Evolutionary conservation across 2,797 vertebrate species (phyloP).

Genomic region (Erithacus rubecula): DNA sequence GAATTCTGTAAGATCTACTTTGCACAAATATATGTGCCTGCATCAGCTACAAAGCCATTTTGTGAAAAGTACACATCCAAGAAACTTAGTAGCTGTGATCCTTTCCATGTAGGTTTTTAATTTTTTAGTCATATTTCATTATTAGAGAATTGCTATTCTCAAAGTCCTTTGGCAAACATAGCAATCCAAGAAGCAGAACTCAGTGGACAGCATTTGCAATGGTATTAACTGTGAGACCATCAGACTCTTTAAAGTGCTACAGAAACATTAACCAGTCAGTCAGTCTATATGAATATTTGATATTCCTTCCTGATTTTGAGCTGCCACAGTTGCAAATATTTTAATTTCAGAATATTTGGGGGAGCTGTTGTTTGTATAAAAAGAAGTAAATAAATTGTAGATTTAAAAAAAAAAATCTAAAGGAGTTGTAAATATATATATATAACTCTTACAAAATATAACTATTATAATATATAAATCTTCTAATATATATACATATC

Average conservation of each 20-base stretch:
- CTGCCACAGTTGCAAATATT: not conserved
- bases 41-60: not conserved
- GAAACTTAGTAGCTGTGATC: slow-evolving; percentile 11
- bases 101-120: slow-evolving; percentile 42
- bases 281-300: not conserved
- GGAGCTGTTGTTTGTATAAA: not conserved
- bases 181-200: not conserved
- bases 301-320: not conserved
- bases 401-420: not conserved
- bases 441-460: not conserved
- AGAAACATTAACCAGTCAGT: not conserved
- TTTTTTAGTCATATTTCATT: slow-evolving; percentile 20
- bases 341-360: not conserved
- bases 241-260: not conserved
- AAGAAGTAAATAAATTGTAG: not conserved
- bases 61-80: not conserved
- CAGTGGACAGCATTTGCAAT: not conserved
- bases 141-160: slow-evolving; percentile 5
- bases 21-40: not conserved
- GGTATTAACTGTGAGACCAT: not conserved
- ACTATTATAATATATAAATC: not conserved
- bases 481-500: not conserved
- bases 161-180: not conserved
- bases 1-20: not conserved
- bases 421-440: not conserved